Evolutionary conservation across 2,888 invertebrate species (phyloP).

Genomic region (Frankliniella intonsa): DNA sequence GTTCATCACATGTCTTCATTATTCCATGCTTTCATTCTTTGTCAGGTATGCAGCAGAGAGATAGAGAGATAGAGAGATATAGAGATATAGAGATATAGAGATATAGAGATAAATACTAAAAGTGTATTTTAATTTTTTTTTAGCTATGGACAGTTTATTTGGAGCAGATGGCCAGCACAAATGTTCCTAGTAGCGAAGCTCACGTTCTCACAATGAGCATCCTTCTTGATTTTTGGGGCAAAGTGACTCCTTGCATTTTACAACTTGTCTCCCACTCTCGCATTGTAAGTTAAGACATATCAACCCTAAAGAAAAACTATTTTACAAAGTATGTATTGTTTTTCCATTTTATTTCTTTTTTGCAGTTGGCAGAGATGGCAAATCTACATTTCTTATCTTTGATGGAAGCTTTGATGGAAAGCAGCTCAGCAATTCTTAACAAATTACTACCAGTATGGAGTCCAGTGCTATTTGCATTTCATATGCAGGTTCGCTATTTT

Average conservation of each 20-base stretch:
- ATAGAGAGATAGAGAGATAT: too few relatives aligned
- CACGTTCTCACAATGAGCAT: conserved; percentile 72
- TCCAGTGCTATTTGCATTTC: conserved; percentile 89
- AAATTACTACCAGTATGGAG: conserved; percentile 94
- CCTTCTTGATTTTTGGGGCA: conserved; percentile 96
- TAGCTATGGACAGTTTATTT: conserved; percentile 96
- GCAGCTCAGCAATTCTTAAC: conserved; percentile 85
- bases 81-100: too few relatives aligned
- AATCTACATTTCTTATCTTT: conserved; percentile 93
- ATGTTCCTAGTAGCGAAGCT: conserved; percentile 63
- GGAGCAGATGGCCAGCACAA: conserved; percentile 73
- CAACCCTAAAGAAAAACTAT: not conserved
- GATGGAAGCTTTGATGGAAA: conserved; percentile 90
- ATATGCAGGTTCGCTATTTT: conserved; percentile 58
- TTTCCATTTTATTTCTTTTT: conserved; percentile 33
- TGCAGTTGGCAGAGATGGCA: conserved; percentile 92
- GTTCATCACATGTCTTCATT: conserved; percentile 93
- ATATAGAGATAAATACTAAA: too few relatives aligned
- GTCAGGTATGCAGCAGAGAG: conserved; percentile 70
- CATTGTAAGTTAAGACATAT: not conserved
- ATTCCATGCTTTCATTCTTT: conserved; percentile 94
- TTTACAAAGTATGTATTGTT: not conserved
- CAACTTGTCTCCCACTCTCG: conserved; percentile 83
- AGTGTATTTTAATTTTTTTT: conserved; percentile 36
- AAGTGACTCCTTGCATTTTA: conserved; percentile 91